A percentile compares a stretch with the other conserved stretches of the same genome.
phyloP scores from a whole-genome alignment of 2,113 vertebrate species.

The Ptilonorhynchus violaceus region DNA sequence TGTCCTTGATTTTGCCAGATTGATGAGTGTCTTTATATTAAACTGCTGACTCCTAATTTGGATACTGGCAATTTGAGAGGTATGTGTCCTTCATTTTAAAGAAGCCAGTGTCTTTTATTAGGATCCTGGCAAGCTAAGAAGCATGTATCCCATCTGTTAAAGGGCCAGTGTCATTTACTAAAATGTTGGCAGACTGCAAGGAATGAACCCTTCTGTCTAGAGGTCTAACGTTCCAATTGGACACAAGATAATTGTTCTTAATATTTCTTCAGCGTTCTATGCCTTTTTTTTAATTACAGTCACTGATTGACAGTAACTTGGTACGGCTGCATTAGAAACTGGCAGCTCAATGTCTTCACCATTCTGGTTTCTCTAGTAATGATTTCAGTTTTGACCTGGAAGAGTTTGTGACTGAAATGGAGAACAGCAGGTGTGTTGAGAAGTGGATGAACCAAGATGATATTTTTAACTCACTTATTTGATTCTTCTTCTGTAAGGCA shows the following conservation, averaged over 20 bases:
- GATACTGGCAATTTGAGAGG: slow-evolving; percentile 71
- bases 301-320: slow-evolving; percentile 67
- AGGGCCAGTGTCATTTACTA: slow-evolving; percentile 69
- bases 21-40: slow-evolving; percentile 69
- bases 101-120: slow-evolving; percentile 77
- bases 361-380: slow-evolving; percentile 64
- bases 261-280: slow-evolving; percentile 44
- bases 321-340: slow-evolving; percentile 67
- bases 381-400: slow-evolving; percentile 65
- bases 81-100: slow-evolving; percentile 73
- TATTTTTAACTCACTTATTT: slow-evolving; percentile 65
- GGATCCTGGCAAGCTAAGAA: slow-evolving; percentile 72
- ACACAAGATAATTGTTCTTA: slow-evolving; percentile 69
- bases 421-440: slow-evolving; percentile 64
- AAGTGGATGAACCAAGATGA: slow-evolving; percentile 42
- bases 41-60: slow-evolving; percentile 68
- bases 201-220: slow-evolving; percentile 61
- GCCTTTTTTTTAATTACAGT: slow-evolving; percentile 6
- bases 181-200: slow-evolving; percentile 67
- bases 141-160: slow-evolving; percentile 74
- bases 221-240: slow-evolving; percentile 59
- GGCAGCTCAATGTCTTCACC: slow-evolving; percentile 59
- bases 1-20: slow-evolving; percentile 66
- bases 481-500: slow-evolving; percentile 32
- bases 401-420: slow-evolving; percentile 55